Conservation (phyloP, 2,113 vertebrate genomes). For the Muntiacus muntjak region DNA sequence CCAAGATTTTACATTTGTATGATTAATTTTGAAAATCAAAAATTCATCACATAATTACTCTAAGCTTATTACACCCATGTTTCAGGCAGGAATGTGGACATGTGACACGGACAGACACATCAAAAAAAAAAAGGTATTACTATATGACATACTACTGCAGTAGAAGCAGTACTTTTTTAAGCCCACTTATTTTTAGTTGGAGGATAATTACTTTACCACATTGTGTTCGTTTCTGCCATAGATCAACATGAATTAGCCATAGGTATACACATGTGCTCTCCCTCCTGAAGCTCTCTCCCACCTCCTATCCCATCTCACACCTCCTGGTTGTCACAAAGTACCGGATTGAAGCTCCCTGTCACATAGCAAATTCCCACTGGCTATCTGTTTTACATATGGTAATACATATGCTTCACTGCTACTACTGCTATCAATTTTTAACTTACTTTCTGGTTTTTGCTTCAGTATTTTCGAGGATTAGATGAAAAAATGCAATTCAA, state of each 20-base stretch:
- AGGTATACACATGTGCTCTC: neutral
- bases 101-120: neutral
- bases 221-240: neutral
- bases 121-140: neutral
- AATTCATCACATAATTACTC: conserved; percentile 22
- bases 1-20: neutral
- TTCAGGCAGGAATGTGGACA: neutral
- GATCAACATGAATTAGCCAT: neutral
- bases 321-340: neutral
- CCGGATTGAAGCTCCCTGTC: neutral
- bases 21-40: neutral
- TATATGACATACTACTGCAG: neutral
- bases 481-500: neutral
- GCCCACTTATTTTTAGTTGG: neutral
- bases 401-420: neutral
- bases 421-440: neutral
- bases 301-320: neutral
- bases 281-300: neutral
- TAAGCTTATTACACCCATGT: neutral
- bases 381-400: neutral
- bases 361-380: neutral
- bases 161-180: neutral
- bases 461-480: neutral
- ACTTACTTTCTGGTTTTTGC: neutral
- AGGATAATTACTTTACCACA: neutral